Conservation (phyloP, 1,140 invertebrate species). For the Ceratina australensis region DNA sequence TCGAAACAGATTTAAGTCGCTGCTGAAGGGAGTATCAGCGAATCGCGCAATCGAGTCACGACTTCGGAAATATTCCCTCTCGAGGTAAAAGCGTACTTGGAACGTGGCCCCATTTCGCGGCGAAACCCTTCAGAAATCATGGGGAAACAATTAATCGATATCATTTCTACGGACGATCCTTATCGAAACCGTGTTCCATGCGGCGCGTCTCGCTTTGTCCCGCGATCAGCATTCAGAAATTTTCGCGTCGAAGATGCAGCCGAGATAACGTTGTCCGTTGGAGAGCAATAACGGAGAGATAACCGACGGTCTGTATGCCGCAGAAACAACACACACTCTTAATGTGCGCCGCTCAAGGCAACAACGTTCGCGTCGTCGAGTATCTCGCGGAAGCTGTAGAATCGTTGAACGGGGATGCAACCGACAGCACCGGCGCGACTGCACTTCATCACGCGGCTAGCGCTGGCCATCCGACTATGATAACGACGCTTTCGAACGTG, state of each 20-base stretch:
- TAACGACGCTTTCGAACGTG: constrained; percentile 82
- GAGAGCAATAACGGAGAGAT: no score
- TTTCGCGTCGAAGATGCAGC: neutral
- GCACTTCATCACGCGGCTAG: constrained; percentile 79
- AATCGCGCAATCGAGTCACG: neutral
- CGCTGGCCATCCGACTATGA: constrained; percentile 79
- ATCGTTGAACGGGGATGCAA: constrained; percentile 83
- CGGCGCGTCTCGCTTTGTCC: neutral
- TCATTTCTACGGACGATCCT: neutral
- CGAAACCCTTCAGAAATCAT: no score
- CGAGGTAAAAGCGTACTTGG: neutral
- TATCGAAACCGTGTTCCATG: neutral
- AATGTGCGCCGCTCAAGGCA: constrained; percentile 85
- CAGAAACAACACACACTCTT: constrained; percentile 86
- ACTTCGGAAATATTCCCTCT: neutral
- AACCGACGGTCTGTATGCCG: constrained; percentile 27
- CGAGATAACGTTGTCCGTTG: neutral
- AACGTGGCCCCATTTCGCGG: neutral
- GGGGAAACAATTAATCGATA: no score
- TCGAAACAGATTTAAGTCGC: no score
- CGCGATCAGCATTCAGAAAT: neutral
- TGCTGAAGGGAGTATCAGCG: no score
- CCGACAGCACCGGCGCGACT: constrained; percentile 79
- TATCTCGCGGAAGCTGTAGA: constrained; percentile 83
- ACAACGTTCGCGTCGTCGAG: constrained; percentile 82